Conservation (phyloP, 1,140 invertebrate species). For the Gryllus bimaculatus region DNA sequence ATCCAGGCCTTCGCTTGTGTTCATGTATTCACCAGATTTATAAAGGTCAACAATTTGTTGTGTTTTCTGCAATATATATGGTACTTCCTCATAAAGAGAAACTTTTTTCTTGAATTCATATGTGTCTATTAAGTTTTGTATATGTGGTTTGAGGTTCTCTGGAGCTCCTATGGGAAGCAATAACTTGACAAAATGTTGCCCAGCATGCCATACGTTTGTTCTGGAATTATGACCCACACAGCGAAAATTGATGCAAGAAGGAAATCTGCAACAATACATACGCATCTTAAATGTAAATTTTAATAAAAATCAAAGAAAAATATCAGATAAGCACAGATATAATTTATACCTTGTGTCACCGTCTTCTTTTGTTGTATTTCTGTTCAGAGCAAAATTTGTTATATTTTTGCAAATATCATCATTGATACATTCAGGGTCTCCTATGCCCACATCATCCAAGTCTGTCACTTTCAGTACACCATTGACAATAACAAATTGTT, state of each 20-base stretch:
- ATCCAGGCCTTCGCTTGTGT: background rate
- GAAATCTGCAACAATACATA: background rate
- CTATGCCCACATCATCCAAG: conserved; percentile 38
- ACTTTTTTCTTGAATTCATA: conserved; percentile 27
- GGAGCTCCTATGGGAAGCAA: conserved; percentile 38
- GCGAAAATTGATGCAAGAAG: conserved; percentile 22
- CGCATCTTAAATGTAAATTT: background rate
- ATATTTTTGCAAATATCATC: conserved; percentile 14
- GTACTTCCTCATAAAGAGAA: conserved; percentile 28
- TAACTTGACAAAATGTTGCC: conserved; percentile 36
- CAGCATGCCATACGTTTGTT: conserved; percentile 37
- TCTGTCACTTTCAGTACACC: conserved; percentile 39
- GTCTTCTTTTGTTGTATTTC: too few species aligned
- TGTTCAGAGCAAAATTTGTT: too few species aligned
- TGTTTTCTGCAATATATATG: conserved; percentile 29
- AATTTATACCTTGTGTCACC: too few species aligned
- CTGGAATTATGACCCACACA: conserved; percentile 39
- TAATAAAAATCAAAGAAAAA: too few species aligned
- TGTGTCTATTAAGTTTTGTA: conserved; percentile 30
- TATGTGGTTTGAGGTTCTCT: conserved; percentile 26
- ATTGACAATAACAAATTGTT: conserved; percentile 41
- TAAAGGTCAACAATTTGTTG: conserved; percentile 30
- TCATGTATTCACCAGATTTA: conserved; percentile 31
- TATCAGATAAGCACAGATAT: too few species aligned
- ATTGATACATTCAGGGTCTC: conserved; percentile 32